Evolutionary conservation across 2,888 invertebrate species (phyloP), one percentile per base, ranked within the genome.

Genomic region (Nineta flava): DNA sequence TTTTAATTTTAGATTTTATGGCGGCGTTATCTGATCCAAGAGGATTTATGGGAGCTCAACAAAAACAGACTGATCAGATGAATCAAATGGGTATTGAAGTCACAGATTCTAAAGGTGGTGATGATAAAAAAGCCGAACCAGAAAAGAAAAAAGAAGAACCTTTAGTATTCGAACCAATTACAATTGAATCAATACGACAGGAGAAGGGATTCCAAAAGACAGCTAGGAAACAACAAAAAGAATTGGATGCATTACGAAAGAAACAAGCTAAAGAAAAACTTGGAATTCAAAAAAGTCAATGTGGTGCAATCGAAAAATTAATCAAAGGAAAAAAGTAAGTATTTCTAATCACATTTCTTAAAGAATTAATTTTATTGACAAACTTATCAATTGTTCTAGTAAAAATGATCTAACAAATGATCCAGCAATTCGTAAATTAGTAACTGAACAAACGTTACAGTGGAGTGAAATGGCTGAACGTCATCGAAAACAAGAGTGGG

Each of bases 11-110:
- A 87, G 95, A 95, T 64, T 88, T 99, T 65, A 99, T 99, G 87
- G 95, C 95, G 53, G 95, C 96, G 4, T 69, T 99, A 53, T 93
- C 94, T 9, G 96, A 95, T 67, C 97, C 97, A 0, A 75, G 91
- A 52, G 91, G 88, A 4, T 93, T 91, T 67, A 79, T 88, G 68
- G 86, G 88, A 6, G 87, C 87, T 1, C 85, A 88, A 51, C 83
- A 87, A 57, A 88, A 90, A 60, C 76, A 90, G 52, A 82, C 84
- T 21, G 87, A 91, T 61, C 92, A 93, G 68, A 90, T 96, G 85
- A 87, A 91, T 60, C 90, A 90, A 42, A 82, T 96, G 78, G 96
- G 95, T 52, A 95, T 95, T 57, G 93, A 93, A 64, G 60, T 62
- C 1, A 63, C 63, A 4, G 64, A 64, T 50, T 61, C 56, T 45